Conservation (phyloP, 2,797 vertebrate species). For the Pyrrhura leucotis region DNA sequence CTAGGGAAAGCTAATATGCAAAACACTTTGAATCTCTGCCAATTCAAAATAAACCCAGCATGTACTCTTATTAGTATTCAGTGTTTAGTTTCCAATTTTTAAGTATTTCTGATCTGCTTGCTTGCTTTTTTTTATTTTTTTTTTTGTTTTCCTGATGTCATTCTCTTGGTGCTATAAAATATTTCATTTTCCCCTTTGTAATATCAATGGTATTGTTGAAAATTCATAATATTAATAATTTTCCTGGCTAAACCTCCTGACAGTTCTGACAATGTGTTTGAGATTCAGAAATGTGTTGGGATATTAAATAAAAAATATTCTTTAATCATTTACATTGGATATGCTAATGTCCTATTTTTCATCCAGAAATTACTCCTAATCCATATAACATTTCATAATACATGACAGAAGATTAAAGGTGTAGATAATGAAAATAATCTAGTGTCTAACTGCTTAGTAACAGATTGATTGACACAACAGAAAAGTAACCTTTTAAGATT, state of each 20-base stretch:
- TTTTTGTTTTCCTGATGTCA: background rate
- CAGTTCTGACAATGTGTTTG: background rate
- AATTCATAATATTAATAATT: background rate
- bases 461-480: background rate
- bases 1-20: background rate
- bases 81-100: background rate
- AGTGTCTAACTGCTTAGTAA: background rate
- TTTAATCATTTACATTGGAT: background rate
- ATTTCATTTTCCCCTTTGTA: background rate
- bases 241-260: background rate
- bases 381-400: background rate
- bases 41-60: background rate
- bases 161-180: background rate
- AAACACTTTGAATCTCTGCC: background rate
- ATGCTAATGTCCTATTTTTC: background rate
- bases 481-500: background rate
- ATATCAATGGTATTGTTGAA: background rate
- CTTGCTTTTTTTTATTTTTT: background rate
- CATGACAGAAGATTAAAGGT: background rate
- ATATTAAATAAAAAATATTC: background rate
- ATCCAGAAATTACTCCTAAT: background rate
- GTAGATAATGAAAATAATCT: background rate
- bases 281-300: background rate
- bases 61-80: background rate
- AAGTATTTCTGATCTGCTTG: background rate